Evolutionary conservation across 64 coral and sea anemone species (phyloP).

Genomic region (Actinia equina): DNA sequence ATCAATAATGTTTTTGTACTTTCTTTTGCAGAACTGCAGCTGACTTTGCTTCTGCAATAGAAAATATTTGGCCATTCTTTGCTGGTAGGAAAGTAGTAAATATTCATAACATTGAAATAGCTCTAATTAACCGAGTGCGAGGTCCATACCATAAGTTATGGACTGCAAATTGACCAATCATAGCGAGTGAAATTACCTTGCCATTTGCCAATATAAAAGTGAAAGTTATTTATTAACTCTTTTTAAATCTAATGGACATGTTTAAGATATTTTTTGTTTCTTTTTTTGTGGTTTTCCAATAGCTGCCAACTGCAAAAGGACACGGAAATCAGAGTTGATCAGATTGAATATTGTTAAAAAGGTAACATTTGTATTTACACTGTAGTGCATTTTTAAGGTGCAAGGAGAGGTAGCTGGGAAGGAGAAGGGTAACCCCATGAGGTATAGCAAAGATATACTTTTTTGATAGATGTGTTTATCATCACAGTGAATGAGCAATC

Average conservation of each 20-base stretch:
- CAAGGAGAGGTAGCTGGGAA: no score
- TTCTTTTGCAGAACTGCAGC: constrained; percentile 69
- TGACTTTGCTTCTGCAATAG: constrained; percentile 95
- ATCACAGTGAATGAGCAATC: no score
- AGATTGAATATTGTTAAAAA: constrained; percentile 81
- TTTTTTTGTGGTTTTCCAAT: not conserved
- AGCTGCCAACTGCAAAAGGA: constrained; percentile 81
- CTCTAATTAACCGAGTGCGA: no score
- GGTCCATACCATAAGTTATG: no score
- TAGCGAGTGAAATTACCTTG: no score
- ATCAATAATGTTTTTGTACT: not conserved
- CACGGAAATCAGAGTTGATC: constrained; percentile 74
- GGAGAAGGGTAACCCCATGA: no score
- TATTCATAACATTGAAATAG: not conserved
- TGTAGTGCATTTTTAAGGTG: no score
- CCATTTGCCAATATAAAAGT: no score
- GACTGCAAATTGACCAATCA: no score
- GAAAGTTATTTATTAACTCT: no score
- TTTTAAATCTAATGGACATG: not conserved
- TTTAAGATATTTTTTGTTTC: not conserved
- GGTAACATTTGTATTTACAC: constrained; percentile 52
- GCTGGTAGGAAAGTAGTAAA: constrained; percentile 43
- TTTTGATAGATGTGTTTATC: no score
- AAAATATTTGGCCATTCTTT: constrained; percentile 94
- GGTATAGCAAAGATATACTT: no score